Evolutionary conservation across 2,888 invertebrate genomes (phyloP).

Genomic region (Therioaphis trifolii): DNA sequence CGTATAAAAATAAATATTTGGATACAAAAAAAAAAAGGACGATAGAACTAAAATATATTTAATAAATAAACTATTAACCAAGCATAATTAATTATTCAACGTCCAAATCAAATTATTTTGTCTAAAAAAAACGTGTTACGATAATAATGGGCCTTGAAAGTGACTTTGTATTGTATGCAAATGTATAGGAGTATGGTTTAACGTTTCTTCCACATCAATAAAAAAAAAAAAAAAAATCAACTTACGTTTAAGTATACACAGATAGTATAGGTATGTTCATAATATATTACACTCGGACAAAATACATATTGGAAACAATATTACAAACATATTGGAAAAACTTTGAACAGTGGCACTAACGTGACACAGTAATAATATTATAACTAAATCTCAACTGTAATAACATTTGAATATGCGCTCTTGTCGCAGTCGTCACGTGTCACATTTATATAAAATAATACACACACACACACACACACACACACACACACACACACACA

Average conservation of each 20-base stretch:
- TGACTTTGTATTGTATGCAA: conserved; percentile 20
- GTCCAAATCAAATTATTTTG: not conserved
- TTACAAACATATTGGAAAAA: not conserved
- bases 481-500: too few relatives aligned
- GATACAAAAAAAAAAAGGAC: not conserved
- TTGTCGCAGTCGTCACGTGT: conserved; percentile 5
- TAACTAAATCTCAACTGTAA: conserved; percentile 5
- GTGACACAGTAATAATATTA: not conserved
- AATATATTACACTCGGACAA: not conserved
- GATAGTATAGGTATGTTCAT: not conserved
- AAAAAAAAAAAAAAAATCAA: not conserved
- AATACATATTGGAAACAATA: not conserved
- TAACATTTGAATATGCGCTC: not conserved
- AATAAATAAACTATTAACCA: not conserved
- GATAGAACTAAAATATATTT: not conserved
- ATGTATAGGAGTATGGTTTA: not conserved
- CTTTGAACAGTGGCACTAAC: not conserved
- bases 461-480: too few relatives aligned
- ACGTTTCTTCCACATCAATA: not conserved
- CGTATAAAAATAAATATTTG: not conserved
- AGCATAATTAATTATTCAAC: not conserved
- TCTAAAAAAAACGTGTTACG: not conserved
- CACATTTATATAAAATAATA: not conserved
- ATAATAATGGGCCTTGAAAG: conserved; percentile 16
- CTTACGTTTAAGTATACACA: not conserved